Conservation (phyloP, 2,888 invertebrate genomes). For the Athalia rosae region DNA sequence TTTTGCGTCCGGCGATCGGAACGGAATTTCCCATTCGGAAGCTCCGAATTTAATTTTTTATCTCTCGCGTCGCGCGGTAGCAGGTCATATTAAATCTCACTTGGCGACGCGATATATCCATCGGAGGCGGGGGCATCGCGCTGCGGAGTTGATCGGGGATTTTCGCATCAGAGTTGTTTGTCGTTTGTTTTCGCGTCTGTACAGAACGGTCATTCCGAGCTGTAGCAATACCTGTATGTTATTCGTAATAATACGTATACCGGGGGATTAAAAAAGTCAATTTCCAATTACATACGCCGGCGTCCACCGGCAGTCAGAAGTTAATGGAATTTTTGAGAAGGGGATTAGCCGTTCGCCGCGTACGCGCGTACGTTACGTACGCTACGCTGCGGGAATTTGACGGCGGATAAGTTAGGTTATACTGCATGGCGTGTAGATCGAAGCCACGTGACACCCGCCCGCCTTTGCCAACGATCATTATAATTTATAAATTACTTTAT, state of each 20-base stretch:
- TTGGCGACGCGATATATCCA: conserved; percentile 16
- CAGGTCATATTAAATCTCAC: background rate
- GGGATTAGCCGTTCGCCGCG: conserved; percentile 62
- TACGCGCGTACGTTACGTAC: background rate
- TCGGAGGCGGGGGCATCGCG: background rate
- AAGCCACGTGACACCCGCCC: conserved; percentile 16
- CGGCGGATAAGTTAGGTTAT: conserved; percentile 14
- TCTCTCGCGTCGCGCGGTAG: too few species aligned
- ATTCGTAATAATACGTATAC: background rate
- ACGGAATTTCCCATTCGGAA: too few species aligned
- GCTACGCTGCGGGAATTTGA: conserved; percentile 4
- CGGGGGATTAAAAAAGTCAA: conserved; percentile 39
- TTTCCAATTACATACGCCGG: conserved; percentile 31
- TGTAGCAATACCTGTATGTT: background rate
- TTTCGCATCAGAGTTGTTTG: conserved; percentile 10
- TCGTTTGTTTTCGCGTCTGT: background rate
- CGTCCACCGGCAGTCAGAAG: conserved; percentile 6
- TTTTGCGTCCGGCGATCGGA: too few species aligned
- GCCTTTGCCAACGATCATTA: background rate
- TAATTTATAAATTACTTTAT: background rate
- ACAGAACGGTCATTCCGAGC: too few species aligned
- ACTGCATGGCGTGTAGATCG: too few species aligned
- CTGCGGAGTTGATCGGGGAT: conserved; percentile 32
- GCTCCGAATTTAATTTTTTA: too few species aligned
- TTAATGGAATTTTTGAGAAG: conserved; percentile 73